Evolutionary conservation across 2,888 invertebrate species (phyloP).

Genomic region (Gastracanthus pulcherrimus): DNA sequence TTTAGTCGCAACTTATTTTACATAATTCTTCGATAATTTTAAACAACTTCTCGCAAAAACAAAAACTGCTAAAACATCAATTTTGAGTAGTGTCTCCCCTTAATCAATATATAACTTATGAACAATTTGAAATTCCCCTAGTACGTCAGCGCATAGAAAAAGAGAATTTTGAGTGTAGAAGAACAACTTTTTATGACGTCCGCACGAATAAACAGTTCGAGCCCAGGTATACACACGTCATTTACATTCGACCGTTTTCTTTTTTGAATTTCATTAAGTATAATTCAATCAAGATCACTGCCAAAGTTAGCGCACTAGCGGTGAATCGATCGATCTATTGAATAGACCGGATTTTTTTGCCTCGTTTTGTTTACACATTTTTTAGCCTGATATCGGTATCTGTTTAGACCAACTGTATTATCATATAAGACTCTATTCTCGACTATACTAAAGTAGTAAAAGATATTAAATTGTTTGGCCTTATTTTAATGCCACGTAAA

Average conservation of each 20-base stretch:
- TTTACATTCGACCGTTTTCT: slow-evolving; percentile 4
- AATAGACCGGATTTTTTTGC: background rate
- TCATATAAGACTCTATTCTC: background rate
- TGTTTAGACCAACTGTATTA: background rate
- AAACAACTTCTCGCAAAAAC: too few species aligned
- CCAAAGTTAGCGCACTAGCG: background rate
- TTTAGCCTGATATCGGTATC: too few species aligned
- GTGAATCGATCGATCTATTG: background rate
- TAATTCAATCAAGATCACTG: background rate
- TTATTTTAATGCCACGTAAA: background rate
- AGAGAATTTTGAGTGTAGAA: background rate
- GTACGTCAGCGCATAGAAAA: background rate
- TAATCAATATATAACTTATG: too few species aligned
- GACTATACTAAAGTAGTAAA: background rate
- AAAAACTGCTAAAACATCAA: too few species aligned
- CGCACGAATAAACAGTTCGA: background rate
- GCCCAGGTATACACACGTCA: background rate
- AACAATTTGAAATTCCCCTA: too few species aligned
- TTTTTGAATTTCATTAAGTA: slow-evolving; percentile 15
- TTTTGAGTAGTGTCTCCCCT: too few species aligned
- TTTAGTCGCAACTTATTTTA: too few species aligned
- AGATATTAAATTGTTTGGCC: background rate
- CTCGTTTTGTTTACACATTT: background rate
- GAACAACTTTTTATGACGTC: background rate
- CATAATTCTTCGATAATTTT: too few species aligned